phyloP scores from a whole-genome alignment of 1,140 invertebrate species.

The Theocolax elegans region DNA sequence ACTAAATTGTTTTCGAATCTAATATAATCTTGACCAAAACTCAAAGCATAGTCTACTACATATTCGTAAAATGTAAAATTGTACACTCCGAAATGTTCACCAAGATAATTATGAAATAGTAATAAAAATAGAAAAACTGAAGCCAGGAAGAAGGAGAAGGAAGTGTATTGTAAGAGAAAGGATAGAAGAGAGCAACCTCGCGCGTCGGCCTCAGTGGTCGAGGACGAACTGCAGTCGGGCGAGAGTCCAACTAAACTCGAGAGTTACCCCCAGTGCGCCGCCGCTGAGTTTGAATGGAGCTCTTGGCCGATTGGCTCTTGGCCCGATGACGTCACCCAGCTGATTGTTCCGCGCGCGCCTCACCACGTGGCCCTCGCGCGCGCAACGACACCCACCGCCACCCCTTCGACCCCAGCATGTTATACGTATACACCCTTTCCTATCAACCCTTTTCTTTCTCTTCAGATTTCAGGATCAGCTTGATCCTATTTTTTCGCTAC shows the following conservation, averaged over 20 bases:
- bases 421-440: no score
- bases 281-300: conserved; percentile 67
- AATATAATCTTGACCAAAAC: no score
- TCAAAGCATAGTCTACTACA: no score
- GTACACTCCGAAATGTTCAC: not conserved
- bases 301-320: conserved; percentile 56
- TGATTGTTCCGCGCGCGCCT: conserved; percentile 64
- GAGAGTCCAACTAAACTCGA: conserved; percentile 40
- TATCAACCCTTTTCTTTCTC: no score
- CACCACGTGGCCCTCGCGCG: conserved; percentile 63
- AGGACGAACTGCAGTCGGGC: conserved; percentile 63
- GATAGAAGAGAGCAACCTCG: conserved; percentile 39
- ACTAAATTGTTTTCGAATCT: no score
- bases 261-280: no score
- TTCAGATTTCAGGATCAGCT: no score
- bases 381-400: no score
- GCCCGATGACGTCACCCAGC: conserved; percentile 64
- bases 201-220: conserved; percentile 59
- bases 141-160: not conserved
- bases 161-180: conserved; percentile 15
- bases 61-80: no score
- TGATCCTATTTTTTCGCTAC: no score
- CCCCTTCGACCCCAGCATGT: no score
- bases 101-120: not conserved
- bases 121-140: not conserved